These are phyloP conservation scores for Clarias macrocephalus DNA, from an alignment of 2,113 vertebrate species.

Conservation along the genomic window DNA sequence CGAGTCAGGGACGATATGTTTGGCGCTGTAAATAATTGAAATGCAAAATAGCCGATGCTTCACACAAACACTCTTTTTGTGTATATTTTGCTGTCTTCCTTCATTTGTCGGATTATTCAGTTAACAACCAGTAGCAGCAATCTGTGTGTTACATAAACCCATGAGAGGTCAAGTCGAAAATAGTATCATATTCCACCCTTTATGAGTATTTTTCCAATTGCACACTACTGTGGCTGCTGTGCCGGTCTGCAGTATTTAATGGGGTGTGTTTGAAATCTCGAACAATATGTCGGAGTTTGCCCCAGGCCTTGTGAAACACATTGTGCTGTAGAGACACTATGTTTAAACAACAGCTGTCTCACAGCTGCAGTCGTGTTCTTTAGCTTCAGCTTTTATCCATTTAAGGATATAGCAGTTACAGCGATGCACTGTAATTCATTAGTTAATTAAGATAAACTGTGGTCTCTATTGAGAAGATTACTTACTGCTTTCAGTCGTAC, in stretches of 20 bases:
- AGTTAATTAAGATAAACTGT: background rate
- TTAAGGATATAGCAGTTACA: too few relatives aligned
- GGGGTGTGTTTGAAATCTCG: background rate
- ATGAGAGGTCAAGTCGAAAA: background rate
- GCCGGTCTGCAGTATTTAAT: background rate
- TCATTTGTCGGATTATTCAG: background rate
- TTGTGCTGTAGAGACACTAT: background rate
- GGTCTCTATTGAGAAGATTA: background rate
- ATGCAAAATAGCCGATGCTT: background rate
- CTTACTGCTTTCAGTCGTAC: background rate
- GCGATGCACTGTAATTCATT: background rate
- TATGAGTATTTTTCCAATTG: background rate
- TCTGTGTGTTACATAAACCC: conserved; percentile 9
- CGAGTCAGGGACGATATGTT: background rate
- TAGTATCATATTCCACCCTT: background rate
- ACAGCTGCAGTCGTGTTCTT: background rate
- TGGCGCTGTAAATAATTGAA: background rate
- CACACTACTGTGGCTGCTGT: background rate
- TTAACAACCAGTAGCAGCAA: conserved; percentile 23
- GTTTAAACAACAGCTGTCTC: background rate
- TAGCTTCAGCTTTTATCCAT: background rate
- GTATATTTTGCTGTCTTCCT: conserved; percentile 4
- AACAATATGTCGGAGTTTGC: background rate
- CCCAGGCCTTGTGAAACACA: background rate
- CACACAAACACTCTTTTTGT: background rate